Conservation (phyloP, 1,140 invertebrate genomes). For the Pogonognathellus flavescens region DNA sequence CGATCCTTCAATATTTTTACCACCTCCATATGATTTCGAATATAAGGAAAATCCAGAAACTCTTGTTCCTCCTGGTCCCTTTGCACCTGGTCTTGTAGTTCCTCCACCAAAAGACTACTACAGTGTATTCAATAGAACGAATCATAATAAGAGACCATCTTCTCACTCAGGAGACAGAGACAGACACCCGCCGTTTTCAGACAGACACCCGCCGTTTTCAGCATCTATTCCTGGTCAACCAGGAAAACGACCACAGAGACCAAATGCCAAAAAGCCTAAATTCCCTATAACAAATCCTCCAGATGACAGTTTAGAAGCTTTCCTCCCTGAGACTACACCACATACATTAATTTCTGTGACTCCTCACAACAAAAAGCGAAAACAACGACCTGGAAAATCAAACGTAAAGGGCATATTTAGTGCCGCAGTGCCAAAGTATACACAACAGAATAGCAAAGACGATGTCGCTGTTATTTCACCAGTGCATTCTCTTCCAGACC, state of each 20-base stretch:
- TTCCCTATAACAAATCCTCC: slow-evolving; percentile 66
- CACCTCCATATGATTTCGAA: slow-evolving; percentile 88
- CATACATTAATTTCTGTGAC: slow-evolving; percentile 24
- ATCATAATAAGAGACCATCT: background rate
- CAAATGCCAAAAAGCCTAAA: slow-evolving; percentile 66
- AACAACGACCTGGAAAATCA: slow-evolving; percentile 63
- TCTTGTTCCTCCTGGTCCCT: slow-evolving; percentile 83
- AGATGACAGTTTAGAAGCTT: slow-evolving; percentile 61
- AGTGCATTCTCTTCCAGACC: slow-evolving; percentile 15
- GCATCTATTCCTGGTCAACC: background rate
- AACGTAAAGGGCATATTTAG: slow-evolving; percentile 23
- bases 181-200: background rate
- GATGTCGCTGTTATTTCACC: slow-evolving; percentile 27
- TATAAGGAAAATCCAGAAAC: slow-evolving; percentile 84
- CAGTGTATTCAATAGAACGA: slow-evolving; percentile 74
- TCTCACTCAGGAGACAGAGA: background rate
- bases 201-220: background rate
- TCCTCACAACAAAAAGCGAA: slow-evolving; percentile 68
- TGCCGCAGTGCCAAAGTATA: slow-evolving; percentile 39
- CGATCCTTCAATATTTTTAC: slow-evolving; percentile 90
- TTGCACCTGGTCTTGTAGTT: slow-evolving; percentile 88
- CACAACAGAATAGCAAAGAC: background rate
- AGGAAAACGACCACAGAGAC: slow-evolving; percentile 54
- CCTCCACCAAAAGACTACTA: slow-evolving; percentile 90
- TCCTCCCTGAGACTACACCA: slow-evolving; percentile 56